Evolutionary conservation across 2,797 vertebrate genomes (phyloP).

Genomic region (Lithobates sylvaticus): DNA sequence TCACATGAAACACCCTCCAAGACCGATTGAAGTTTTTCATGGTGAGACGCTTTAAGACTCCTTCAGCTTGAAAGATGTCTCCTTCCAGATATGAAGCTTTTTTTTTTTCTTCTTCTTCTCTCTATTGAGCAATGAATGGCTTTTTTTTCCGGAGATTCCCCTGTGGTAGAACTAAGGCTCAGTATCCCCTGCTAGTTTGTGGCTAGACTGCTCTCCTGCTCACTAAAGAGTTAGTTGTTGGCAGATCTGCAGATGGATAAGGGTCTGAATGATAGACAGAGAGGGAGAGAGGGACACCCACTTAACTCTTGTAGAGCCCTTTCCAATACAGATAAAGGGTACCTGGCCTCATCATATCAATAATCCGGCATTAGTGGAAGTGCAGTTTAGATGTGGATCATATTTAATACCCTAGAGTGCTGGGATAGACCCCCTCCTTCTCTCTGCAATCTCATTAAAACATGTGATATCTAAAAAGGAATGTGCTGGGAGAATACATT

Average conservation of each 20-base stretch:
- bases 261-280: conserved; percentile 53
- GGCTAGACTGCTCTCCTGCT: conserved; percentile 37
- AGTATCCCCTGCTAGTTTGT: conserved; percentile 43
- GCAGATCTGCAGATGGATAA: conserved; percentile 67
- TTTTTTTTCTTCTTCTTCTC: not conserved
- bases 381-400: not conserved
- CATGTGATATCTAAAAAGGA: conserved; percentile 13
- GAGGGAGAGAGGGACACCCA: conserved; percentile 41
- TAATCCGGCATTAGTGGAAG: not conserved
- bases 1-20: conserved; percentile 22
- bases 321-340: conserved; percentile 1
- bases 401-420: conserved; percentile 43
- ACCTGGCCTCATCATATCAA: rapidly evolving
- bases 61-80: not conserved
- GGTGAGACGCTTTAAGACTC: not conserved
- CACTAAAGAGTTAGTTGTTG: conserved; percentile 67
- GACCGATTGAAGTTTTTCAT: conserved; percentile 14
- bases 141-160: conserved; percentile 29
- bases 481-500: rapidly evolving
- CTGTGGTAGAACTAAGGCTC: conserved; percentile 57
- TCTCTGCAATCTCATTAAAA: conserved; percentile 43
- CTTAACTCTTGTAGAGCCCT: conserved; percentile 72
- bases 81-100: not conserved
- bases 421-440: conserved; percentile 11
- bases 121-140: conserved; percentile 10